phyloP scores from a whole-genome alignment of 2,888 invertebrate genomes.

The Sarcophaga caerulescens region DNA sequence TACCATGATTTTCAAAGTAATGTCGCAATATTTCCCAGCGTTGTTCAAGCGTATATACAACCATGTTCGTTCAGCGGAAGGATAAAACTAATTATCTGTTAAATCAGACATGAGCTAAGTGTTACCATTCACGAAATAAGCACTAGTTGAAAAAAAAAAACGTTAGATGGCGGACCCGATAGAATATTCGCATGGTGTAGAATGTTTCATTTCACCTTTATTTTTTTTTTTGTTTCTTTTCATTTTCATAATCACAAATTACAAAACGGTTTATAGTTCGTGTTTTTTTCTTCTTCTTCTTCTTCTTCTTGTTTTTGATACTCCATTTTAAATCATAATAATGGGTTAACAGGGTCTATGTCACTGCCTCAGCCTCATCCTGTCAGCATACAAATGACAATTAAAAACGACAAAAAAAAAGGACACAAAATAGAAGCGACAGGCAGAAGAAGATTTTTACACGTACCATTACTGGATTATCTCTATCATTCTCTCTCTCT shows the following conservation, averaged over 20 bases:
- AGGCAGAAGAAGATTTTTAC: slow-evolving; percentile 8
- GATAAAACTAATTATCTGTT: too few species aligned
- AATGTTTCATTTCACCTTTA: slow-evolving; percentile 31
- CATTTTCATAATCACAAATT: slow-evolving; percentile 40
- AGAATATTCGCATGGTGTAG: slow-evolving; percentile 31
- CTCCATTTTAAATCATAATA: slow-evolving; percentile 8
- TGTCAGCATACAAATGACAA: not conserved
- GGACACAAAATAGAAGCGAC: not conserved
- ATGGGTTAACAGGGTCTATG: slow-evolving; percentile 59
- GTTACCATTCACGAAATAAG: too few species aligned
- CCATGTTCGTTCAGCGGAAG: too few species aligned
- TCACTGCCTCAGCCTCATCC: slow-evolving; percentile 11
- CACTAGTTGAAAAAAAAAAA: too few species aligned
- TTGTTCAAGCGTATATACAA: too few species aligned
- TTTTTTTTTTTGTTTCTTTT: not conserved
- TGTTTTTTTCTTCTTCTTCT: not conserved
- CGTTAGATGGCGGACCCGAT: too few species aligned
- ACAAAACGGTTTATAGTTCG: slow-evolving; percentile 45
- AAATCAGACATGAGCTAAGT: too few species aligned
- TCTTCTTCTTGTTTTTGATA: not conserved
- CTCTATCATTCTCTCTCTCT: not conserved
- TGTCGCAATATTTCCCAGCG: too few species aligned
- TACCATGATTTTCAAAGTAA: too few species aligned
- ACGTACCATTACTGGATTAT: not conserved
- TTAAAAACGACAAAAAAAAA: slow-evolving; percentile 33